phyloP scores from a whole-genome alignment of 2,888 invertebrate genomes.

The Tenthredo mesomela region DNA sequence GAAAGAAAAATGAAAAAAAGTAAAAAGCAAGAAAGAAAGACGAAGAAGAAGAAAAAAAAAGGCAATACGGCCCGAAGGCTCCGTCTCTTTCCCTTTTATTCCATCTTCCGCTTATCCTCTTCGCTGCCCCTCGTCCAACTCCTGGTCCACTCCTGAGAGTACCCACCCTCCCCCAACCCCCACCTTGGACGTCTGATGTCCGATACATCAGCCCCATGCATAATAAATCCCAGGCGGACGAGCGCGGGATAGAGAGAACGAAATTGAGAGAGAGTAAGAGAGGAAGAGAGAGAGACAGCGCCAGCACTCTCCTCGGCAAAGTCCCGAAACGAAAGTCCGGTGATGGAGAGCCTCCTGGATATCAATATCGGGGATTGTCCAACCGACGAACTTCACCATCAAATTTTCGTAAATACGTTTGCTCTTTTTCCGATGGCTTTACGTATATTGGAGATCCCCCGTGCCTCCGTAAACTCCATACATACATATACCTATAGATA shows the following conservation, averaged over 20 bases:
- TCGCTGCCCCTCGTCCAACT: slow-evolving; percentile 57
- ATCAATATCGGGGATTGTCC: slow-evolving; percentile 72
- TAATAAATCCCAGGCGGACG: slow-evolving; percentile 71
- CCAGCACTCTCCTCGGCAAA: slow-evolving; percentile 48
- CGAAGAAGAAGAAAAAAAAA: slow-evolving; percentile 9
- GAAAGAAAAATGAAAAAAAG: slow-evolving; percentile 32
- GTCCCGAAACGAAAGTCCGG: slow-evolving; percentile 57
- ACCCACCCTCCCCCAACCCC: slow-evolving; percentile 52
- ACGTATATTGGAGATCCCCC: slow-evolving; percentile 15
- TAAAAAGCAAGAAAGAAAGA: slow-evolving; percentile 40
- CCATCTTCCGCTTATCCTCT: slow-evolving; percentile 66
- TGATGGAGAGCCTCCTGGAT: slow-evolving; percentile 68
- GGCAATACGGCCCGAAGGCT: slow-evolving; percentile 48
- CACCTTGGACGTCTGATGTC: slow-evolving; percentile 68
- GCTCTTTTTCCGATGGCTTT: slow-evolving; percentile 36
- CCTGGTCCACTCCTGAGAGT: slow-evolving; percentile 70
- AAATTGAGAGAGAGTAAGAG: slow-evolving; percentile 48
- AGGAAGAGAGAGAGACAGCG: slow-evolving; percentile 53
- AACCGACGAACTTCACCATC: slow-evolving; percentile 67
- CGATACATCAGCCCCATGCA: slow-evolving; percentile 75
- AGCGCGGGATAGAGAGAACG: slow-evolving; percentile 46
- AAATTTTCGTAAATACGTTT: slow-evolving; percentile 68
- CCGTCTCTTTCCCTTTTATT: slow-evolving; percentile 59
- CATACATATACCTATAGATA: too few relatives aligned
- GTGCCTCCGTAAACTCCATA: neutral